These are phyloP conservation scores for Crenichthys baileyi DNA, from an alignment of 2,797 vertebrate genomes.

Conservation along the genomic window DNA sequence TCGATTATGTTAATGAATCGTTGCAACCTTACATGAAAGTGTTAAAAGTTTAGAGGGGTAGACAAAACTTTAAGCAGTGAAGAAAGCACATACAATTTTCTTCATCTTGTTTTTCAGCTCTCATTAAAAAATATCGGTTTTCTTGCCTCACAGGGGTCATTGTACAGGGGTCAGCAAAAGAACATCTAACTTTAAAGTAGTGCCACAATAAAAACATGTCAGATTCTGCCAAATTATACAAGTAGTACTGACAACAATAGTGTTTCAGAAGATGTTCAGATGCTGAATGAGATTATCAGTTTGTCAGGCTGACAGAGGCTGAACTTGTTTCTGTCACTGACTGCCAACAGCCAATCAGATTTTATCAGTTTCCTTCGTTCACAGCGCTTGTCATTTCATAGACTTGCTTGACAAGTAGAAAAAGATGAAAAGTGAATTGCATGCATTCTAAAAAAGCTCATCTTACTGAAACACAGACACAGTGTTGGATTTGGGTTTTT, in stretches of 20 bases:
- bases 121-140: background rate
- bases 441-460: background rate
- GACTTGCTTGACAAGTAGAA: background rate
- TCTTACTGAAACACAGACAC: background rate
- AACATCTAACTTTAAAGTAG: background rate
- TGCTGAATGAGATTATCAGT: conserved; percentile 15
- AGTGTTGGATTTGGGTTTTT: background rate
- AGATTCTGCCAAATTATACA: background rate
- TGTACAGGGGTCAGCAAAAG: background rate
- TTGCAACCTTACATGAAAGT: no score
- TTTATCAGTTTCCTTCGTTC: conserved; percentile 2
- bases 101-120: background rate
- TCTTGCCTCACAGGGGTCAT: background rate
- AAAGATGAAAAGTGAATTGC: conserved; percentile 6
- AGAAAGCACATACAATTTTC: background rate
- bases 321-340: conserved; percentile 10
- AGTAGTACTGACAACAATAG: background rate
- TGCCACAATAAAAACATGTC: conserved; percentile 5
- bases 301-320: conserved; percentile 28
- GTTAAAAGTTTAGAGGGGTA: no score
- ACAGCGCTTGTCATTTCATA: background rate
- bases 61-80: no score
- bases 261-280: conserved; percentile 17
- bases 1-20: no score
- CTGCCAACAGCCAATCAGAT: conserved; percentile 24